Evolutionary conservation across 2,797 vertebrate genomes (phyloP).

Genomic region (Galaxias olidus): DNA sequence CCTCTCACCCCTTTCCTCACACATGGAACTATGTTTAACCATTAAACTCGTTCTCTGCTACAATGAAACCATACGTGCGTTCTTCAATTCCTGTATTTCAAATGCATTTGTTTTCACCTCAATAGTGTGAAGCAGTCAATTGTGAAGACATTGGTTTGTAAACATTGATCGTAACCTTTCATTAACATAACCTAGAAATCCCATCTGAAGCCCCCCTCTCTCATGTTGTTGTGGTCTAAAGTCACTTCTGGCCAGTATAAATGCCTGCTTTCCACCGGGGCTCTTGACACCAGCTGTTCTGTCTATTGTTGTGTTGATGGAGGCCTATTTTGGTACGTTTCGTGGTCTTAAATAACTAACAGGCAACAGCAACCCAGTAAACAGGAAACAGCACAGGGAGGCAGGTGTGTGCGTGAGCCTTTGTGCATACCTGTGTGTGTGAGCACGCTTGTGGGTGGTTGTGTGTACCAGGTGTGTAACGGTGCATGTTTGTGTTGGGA

Average conservation of each 20-base stretch:
- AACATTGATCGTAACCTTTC: no score
- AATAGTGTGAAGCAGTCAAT: no score
- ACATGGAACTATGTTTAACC: conserved; percentile 21
- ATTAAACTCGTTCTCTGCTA: no score
- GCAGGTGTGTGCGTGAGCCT: conserved; percentile 29
- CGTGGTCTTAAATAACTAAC: conserved; percentile 54
- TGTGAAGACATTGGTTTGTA: no score
- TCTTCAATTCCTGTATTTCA: no score
- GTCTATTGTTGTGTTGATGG: conserved; percentile 48
- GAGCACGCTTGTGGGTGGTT: not conserved
- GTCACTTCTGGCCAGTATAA: not conserved
- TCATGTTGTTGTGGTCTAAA: no score
- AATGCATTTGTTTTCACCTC: no score
- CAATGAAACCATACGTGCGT: no score
- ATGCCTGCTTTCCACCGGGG: not conserved
- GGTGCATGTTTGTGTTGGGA: not conserved
- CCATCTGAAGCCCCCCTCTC: no score
- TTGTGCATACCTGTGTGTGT: conserved; percentile 13
- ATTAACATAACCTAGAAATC: no score
- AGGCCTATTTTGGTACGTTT: conserved; percentile 36
- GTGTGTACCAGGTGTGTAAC: no score
- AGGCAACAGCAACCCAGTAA: conserved; percentile 54
- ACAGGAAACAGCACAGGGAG: conserved; percentile 75
- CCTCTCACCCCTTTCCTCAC: conserved; percentile 45
- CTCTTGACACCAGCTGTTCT: conserved; percentile 5